phyloP scores from a whole-genome alignment of 2,797 vertebrate genomes.

The Phataginus tricuspis region DNA sequence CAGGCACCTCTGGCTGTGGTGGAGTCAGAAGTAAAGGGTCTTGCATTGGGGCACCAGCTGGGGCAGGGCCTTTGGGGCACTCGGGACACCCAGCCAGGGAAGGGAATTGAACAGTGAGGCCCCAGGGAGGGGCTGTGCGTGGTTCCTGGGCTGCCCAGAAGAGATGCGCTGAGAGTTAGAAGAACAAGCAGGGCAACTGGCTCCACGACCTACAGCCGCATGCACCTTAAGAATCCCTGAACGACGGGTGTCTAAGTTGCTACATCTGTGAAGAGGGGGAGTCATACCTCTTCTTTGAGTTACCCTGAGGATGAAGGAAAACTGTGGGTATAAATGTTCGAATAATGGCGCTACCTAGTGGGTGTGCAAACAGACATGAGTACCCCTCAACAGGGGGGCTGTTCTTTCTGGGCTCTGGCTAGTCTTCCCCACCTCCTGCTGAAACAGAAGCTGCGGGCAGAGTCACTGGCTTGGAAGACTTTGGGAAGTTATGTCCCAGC shows the following conservation, averaged over 20 bases:
- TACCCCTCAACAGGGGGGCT: accelerated
- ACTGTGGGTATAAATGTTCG: background rate
- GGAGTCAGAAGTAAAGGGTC: background rate
- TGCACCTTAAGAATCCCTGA: background rate
- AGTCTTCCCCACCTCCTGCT: accelerated
- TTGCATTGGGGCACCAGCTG: background rate
- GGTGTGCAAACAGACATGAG: background rate
- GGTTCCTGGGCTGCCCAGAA: background rate
- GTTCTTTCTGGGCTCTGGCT: too few relatives aligned
- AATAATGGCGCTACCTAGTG: too few relatives aligned
- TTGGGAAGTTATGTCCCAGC: background rate
- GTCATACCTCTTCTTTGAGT: background rate
- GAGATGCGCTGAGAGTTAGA: background rate
- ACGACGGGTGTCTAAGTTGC: background rate
- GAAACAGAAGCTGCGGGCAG: background rate
- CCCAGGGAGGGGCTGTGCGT: background rate
- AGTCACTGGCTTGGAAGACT: background rate
- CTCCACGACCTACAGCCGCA: background rate
- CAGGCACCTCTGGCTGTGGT: background rate
- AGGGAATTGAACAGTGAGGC: background rate
- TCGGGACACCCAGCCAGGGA: too few relatives aligned
- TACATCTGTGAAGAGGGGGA: background rate
- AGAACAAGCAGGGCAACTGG: background rate
- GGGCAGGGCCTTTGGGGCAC: background rate
- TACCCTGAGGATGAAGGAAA: background rate